These are phyloP conservation scores for Pristionchus japonicus DNA, from an alignment of 2,888 invertebrate genomes.

Conservation along the genomic window DNA sequence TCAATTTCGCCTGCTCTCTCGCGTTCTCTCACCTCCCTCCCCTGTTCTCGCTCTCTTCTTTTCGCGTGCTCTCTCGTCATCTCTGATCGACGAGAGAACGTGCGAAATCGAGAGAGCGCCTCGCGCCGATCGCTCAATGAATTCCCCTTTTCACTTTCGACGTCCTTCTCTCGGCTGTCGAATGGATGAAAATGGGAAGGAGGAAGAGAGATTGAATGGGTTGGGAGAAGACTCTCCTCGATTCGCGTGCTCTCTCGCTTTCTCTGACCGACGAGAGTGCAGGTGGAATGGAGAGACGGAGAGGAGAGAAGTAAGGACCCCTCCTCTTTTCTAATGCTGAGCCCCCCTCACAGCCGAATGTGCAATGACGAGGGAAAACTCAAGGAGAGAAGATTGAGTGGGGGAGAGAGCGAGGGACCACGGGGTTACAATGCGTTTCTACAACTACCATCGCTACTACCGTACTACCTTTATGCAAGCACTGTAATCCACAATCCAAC, in stretches of 20 bases:
- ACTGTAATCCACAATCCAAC: not conserved
- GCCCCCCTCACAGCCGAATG: not conserved
- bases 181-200: not conserved
- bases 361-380: not conserved
- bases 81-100: not conserved
- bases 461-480: not conserved
- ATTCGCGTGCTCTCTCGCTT: not conserved
- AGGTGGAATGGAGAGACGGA: not conserved
- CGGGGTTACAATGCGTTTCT: not conserved
- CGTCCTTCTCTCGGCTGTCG: conserved; percentile 32
- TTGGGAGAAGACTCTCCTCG: not conserved
- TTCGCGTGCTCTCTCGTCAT: not conserved
- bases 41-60: not conserved
- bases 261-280: not conserved
- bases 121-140: not conserved
- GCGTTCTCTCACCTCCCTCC: not conserved
- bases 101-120: not conserved
- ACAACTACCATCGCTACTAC: not conserved
- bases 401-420: not conserved
- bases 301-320: not conserved
- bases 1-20: not conserved
- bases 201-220: not conserved
- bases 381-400: too few species aligned
- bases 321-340: conserved; percentile 38
- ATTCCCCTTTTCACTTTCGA: conserved; percentile 29